Base-by-base conservation (phyloP, 2,797 vertebrate species). In the Galago senegalensis region DNA sequence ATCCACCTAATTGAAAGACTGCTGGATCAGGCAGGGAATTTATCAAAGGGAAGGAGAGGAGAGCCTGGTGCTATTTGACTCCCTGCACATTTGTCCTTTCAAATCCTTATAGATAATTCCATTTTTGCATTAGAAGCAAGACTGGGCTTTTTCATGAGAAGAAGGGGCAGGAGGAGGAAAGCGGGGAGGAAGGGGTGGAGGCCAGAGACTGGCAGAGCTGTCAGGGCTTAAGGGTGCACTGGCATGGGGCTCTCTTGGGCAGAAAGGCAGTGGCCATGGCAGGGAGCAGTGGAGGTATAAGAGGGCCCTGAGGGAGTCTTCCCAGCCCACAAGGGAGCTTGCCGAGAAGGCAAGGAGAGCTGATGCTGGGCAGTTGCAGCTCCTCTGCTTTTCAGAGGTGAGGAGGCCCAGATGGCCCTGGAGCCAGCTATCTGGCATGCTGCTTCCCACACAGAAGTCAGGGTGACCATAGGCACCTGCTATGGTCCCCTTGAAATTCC, bases 1-100 rank as follows among this genome's bases (percentile, higher is more conserved):
- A 97, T 94, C 43, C 79, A 72, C 86, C 91, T 91, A 97, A 96
- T 70, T 96, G 94, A 94, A 95, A 91, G 96, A 79, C 56, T 84
- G 81, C 46, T 70, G 65, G 79, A 93, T 90, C 81, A 85, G 85
- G 89, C 65, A 88, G 94, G 91, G 84, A 70, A 93, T 93, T 95
- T 88, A 93, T 94, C 92, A 87, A 93, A 95, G 89, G 65, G 72
- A 79, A 94, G 49, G 69, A 40, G 58, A 94, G 49, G 58, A 91
- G 53, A 89, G 65, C 49, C 69, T 40, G 9, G 65, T 94, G 87
- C 80, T 88, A 84, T 92, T 92, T 89, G 95, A 86, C 82, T 93
- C 27, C 69, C 58, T 40, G 20, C 83, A 82, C 9, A 10, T 87
- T 93, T 96, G 94, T 96, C 73, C 89, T 96, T 95, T 96, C 93